Evolutionary conservation across 2,888 invertebrate species (phyloP).

Genomic region (Acutogordius australiensis): DNA sequence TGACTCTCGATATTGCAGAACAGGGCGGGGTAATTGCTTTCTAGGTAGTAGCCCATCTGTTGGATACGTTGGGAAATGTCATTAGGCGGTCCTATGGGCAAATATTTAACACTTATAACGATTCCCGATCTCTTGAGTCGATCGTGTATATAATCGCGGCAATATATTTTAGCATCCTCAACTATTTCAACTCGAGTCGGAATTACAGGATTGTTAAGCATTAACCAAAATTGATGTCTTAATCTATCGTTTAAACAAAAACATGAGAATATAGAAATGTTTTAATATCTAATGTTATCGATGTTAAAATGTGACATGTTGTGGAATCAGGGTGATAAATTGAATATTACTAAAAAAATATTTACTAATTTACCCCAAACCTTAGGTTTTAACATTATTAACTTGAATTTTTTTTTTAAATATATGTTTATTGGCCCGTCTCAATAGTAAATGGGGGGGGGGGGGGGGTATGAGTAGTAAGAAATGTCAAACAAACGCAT

Average conservation of each 20-base stretch:
- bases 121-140: background rate
- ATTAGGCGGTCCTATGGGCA: background rate
- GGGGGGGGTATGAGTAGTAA: no score
- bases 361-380: no score
- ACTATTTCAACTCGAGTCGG: background rate
- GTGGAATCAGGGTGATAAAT: no score
- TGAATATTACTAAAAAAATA: no score
- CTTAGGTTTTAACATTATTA: no score
- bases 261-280: no score
- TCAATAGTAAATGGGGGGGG: no score
- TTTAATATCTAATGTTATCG: no score
- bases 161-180: conserved; percentile 3
- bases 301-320: no score
- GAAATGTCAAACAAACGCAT: no score
- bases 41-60: background rate
- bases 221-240: background rate
- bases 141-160: background rate
- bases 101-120: background rate
- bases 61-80: background rate
- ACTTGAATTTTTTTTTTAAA: no score
- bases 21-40: background rate
- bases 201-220: background rate
- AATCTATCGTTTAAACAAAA: background rate
- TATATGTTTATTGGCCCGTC: no score
- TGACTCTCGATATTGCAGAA: background rate